Percentiles rank a stretch among this genome's conserved stretches.
phyloP scores from a whole-genome alignment of 2,797 vertebrate species.

The Coilia nasus region DNA sequence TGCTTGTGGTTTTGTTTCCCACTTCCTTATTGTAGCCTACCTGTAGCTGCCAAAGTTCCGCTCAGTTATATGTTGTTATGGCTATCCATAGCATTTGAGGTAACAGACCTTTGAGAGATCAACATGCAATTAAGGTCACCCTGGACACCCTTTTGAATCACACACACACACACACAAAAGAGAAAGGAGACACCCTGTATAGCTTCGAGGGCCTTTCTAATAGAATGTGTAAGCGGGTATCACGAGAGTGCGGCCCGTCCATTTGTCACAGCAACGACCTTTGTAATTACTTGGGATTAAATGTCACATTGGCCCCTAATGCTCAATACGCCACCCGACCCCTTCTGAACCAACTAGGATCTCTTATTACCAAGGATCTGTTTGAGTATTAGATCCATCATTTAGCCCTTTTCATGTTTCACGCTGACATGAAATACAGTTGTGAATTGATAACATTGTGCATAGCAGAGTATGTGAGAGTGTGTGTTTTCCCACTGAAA shows the following conservation, averaged over 20 bases:
- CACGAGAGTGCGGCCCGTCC: not conserved
- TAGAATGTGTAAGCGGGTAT: not conserved
- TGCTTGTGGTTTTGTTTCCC: not conserved
- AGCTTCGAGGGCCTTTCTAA: not conserved
- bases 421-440: not conserved
- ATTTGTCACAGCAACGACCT: not conserved
- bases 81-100: not conserved
- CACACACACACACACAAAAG: not conserved
- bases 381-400: not conserved
- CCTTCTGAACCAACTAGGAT: too few species aligned
- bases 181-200: not conserved
- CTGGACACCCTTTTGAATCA: not conserved
- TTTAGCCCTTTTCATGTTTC: not conserved
- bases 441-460: not conserved
- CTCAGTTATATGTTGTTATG: too few species aligned
- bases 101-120: not conserved
- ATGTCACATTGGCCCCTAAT: not conserved
- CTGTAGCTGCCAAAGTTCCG: too few species aligned
- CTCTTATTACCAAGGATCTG: too few species aligned
- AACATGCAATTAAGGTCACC: slow-evolving; percentile 16
- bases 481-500: not conserved
- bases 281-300: slow-evolving; percentile 7
- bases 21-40: too few species aligned
- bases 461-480: not conserved
- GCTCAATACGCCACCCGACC: not conserved